Percentiles rank a stretch among this genome's conserved stretches.
phyloP scores from a whole-genome alignment of 2,113 vertebrate genomes.

The Panthera uncia region DNA sequence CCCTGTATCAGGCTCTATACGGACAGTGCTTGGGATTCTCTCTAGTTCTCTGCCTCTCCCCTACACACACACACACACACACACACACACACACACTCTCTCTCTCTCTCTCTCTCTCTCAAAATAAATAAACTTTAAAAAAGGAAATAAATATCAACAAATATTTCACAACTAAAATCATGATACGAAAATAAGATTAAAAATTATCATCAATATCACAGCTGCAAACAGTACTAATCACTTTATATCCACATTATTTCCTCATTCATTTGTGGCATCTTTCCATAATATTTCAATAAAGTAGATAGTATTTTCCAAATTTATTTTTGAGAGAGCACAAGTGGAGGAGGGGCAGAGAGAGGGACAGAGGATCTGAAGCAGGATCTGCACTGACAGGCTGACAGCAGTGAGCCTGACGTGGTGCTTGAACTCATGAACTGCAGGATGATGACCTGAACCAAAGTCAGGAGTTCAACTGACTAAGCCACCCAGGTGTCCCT shows the following conservation, averaged over 20 bases:
- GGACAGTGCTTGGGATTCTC: no score
- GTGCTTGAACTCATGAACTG: no score
- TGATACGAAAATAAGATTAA: constrained; percentile 34
- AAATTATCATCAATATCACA: constrained; percentile 19
- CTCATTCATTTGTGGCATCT: not conserved
- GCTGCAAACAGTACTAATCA: constrained; percentile 13
- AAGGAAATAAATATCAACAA: constrained; percentile 23
- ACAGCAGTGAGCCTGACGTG: no score
- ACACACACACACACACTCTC: no score
- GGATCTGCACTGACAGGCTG: no score
- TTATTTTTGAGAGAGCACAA: no score
- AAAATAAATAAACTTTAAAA: not conserved
- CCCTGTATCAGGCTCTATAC: not conserved
- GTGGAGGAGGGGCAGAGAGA: no score
- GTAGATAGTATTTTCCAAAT: not conserved
- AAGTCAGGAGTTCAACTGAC: no score
- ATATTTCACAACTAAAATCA: constrained; percentile 46
- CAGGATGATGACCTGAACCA: no score
- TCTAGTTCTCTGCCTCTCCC: not conserved
- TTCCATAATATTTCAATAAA: not conserved
- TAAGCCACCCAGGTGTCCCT: no score
- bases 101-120: not conserved
- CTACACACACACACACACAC: no score
- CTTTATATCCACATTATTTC: not conserved
- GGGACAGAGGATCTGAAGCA: no score